Conservation (phyloP, 2,888 invertebrate genomes). For the Epinotia bilunana region DNA sequence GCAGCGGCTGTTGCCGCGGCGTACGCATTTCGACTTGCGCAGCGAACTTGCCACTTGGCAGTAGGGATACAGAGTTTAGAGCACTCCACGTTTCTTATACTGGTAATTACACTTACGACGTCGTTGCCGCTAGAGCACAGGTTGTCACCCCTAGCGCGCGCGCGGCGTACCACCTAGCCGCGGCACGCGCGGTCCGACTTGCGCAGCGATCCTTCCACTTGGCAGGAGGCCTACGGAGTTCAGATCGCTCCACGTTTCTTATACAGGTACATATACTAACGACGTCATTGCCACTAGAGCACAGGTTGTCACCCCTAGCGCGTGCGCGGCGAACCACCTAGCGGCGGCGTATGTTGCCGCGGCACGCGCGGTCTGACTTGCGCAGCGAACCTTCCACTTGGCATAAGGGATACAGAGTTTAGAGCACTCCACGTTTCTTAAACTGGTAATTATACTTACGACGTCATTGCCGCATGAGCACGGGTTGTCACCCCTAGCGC, state of each 20-base stretch:
- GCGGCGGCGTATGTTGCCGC: too few species aligned
- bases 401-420: too few species aligned
- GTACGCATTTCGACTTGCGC: conserved; percentile 83
- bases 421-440: too few species aligned
- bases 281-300: conserved; percentile 81
- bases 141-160: conserved; percentile 74
- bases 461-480: conserved; percentile 80
- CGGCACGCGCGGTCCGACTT: conserved; percentile 83
- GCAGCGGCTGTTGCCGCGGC: conserved; percentile 64
- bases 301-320: too few species aligned
- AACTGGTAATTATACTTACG: too few species aligned
- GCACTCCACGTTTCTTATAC: conserved; percentile 55
- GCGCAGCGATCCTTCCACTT: conserved; percentile 86
- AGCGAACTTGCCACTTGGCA: conserved; percentile 88
- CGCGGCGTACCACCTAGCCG: conserved; percentile 71
- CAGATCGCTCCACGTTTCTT: conserved; percentile 79
- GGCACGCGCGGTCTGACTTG: too few species aligned
- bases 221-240: conserved; percentile 88
- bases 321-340: too few species aligned
- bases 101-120: conserved; percentile 63
- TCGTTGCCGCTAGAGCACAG: conserved; percentile 83
- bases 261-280: too few species aligned
- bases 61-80: conserved; percentile 86
- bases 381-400: too few species aligned
- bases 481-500: conserved; percentile 47